Evolutionary conservation across 2,888 invertebrate genomes (phyloP).

Genomic region (Nomada lathburiana): DNA sequence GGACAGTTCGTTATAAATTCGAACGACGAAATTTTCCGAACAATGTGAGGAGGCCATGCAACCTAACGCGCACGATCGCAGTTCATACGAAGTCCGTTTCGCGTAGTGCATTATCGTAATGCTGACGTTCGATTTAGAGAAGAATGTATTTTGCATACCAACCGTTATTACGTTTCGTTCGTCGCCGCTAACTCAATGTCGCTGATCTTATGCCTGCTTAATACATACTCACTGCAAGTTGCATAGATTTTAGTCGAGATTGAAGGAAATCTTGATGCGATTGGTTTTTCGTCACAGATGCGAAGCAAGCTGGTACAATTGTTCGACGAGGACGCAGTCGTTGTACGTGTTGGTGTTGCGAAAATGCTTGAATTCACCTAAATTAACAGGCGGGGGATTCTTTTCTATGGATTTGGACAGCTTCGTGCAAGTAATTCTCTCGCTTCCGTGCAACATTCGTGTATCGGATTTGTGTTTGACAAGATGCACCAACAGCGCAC

Average conservation of each 20-base stretch:
- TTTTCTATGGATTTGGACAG: conserved; percentile 3
- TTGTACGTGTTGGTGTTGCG: background rate
- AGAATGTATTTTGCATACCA: too few relatives aligned
- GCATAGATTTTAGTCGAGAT: background rate
- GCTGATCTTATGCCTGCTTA: too few relatives aligned
- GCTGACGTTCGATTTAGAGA: background rate
- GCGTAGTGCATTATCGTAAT: background rate
- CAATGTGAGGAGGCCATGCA: conserved; percentile 5
- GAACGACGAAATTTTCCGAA: background rate
- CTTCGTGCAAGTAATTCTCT: conserved; percentile 7
- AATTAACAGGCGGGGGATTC: conserved; percentile 2
- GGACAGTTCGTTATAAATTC: conserved; percentile 11
- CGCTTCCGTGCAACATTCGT: background rate
- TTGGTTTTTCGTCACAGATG: background rate
- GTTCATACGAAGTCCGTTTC: background rate
- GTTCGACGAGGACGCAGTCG: background rate
- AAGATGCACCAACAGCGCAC: background rate
- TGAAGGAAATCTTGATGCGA: background rate
- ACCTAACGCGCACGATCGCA: background rate
- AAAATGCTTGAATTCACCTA: background rate
- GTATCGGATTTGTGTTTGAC: background rate
- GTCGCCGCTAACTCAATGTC: too few relatives aligned
- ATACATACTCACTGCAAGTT: too few relatives aligned
- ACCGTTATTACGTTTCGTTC: too few relatives aligned
- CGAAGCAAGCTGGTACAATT: conserved; percentile 1